Evolutionary conservation across 2,113 vertebrate species (phyloP).

Genomic region (Cichladusa arquata): DNA sequence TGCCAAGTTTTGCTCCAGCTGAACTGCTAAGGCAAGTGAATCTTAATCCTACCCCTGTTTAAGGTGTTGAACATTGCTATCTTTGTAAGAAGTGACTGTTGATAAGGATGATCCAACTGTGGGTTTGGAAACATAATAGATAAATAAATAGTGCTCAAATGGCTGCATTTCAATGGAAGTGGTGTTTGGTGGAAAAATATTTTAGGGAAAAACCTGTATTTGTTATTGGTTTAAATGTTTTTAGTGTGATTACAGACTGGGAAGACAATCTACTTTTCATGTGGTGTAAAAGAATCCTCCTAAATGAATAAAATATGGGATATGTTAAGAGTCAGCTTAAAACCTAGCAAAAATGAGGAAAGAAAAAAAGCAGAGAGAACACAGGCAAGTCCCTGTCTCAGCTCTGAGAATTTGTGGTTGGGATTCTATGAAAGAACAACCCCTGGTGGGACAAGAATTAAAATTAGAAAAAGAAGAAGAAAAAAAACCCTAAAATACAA

Average conservation of each 20-base stretch:
- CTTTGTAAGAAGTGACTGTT: not conserved
- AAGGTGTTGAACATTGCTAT: not conserved
- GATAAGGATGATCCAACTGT: not conserved
- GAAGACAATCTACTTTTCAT: not conserved
- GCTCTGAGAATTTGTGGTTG: not conserved
- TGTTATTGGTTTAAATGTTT: conserved; percentile 22
- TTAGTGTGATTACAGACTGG: not conserved
- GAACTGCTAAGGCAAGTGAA: not conserved
- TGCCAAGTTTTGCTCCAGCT: not conserved
- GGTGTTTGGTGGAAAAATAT: not conserved
- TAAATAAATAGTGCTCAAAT: not conserved
- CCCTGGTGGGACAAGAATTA: conserved; percentile 58
- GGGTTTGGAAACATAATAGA: not conserved
- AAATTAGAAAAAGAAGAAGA: conserved; percentile 17
- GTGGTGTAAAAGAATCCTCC: conserved; percentile 17
- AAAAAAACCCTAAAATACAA: not conserved
- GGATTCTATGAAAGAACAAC: conserved; percentile 41
- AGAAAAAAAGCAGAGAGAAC: not conserved
- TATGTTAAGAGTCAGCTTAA: not conserved
- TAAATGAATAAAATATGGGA: conserved; percentile 48
- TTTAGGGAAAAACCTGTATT: not conserved
- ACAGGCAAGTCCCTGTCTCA: not conserved
- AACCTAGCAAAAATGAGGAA: not conserved
- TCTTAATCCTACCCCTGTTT: not conserved
- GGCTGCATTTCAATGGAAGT: not conserved